Conservation (phyloP, 2,113 vertebrate species). For the Choloepus hoffmanni region DNA sequence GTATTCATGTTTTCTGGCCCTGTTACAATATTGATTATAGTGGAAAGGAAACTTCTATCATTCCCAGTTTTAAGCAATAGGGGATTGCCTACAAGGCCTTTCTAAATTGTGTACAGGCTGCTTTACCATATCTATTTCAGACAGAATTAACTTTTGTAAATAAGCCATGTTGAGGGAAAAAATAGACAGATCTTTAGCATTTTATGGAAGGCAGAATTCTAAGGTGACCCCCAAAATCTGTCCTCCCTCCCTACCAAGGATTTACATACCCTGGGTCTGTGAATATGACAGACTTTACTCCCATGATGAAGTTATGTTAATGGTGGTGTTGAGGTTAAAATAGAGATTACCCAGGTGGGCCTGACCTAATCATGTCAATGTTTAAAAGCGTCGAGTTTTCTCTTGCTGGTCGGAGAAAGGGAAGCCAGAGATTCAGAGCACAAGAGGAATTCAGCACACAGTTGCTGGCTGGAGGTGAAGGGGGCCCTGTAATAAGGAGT, state of each 20-base stretch:
- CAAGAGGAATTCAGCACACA: not conserved
- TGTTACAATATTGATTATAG: not conserved
- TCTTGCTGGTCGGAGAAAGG: not conserved
- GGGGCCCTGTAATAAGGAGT: not conserved
- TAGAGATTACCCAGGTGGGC: not conserved
- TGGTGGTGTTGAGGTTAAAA: not conserved
- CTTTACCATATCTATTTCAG: not conserved
- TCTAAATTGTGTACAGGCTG: not conserved
- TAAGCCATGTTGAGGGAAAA: not conserved
- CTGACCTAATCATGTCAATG: not conserved
- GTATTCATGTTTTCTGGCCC: not conserved
- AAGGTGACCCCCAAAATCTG: not conserved
- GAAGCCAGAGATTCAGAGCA: not conserved
- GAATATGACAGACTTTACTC: not conserved
- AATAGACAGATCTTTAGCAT: not conserved
- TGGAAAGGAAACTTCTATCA: not conserved
- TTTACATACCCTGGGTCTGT: not conserved
- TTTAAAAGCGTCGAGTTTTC: not conserved
- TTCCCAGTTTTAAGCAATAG: not conserved
- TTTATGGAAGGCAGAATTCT: not conserved
- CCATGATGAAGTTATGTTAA: not conserved
- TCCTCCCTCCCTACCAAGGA: not conserved
- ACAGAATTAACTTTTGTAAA: not conserved
- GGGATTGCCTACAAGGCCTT: not conserved
- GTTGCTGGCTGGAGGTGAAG: not conserved